Conservation (phyloP, 2,888 invertebrate genomes). For the Catocala sponsa region DNA sequence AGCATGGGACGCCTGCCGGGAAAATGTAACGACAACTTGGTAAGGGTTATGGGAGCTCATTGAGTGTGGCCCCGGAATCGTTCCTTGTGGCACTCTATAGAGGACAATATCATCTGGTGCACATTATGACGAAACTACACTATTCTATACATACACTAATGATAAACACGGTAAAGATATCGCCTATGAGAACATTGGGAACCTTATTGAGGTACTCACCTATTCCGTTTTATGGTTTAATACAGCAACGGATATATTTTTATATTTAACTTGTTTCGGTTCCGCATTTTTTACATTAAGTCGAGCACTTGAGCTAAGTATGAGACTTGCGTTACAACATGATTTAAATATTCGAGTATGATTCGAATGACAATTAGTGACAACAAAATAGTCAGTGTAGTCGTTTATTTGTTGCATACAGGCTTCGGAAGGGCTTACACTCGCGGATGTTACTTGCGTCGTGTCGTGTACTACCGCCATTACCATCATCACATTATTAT, state of each 20-base stretch:
- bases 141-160: constrained; percentile 1
- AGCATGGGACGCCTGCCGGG: constrained; percentile 24
- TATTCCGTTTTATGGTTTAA: constrained; percentile 3
- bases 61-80: constrained; percentile 19
- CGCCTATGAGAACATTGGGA: background rate
- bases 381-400: no score
- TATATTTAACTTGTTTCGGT: background rate
- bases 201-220: background rate
- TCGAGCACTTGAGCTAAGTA: no score
- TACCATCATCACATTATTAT: no score
- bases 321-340: no score
- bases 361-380: no score
- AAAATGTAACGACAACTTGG: constrained; percentile 38
- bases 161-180: background rate
- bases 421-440: no score
- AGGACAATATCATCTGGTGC: constrained; percentile 9
- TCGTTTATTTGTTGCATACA: no score
- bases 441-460: no score
- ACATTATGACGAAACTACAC: constrained; percentile 6
- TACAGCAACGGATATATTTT: background rate
- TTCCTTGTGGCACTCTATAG: constrained; percentile 13
- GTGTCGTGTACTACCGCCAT: no score
- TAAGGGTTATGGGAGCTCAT: constrained; percentile 33
- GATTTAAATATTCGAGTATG: no score
- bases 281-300: no score